Evolutionary conservation across 2,113 vertebrate genomes (phyloP).

Genomic region (Onychostoma macrolepis): DNA sequence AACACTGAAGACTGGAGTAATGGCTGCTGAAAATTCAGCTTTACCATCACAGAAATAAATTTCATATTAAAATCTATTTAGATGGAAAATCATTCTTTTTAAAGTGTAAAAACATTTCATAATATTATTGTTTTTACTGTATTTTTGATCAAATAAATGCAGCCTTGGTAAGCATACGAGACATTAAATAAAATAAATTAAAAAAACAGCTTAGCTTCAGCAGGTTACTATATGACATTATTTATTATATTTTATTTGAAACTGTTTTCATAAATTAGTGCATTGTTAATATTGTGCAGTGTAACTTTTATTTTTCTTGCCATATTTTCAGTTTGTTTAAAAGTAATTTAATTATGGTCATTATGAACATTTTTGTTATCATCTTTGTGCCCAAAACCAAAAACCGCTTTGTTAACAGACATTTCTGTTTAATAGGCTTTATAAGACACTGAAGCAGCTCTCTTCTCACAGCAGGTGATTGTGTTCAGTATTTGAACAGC

Average conservation of each 20-base stretch:
- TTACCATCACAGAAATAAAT: too few relatives aligned
- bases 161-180: too few relatives aligned
- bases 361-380: not conserved
- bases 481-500: constrained; percentile 36
- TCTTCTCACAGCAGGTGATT: constrained; percentile 29
- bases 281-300: not conserved
- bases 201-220: too few relatives aligned
- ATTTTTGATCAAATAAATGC: too few relatives aligned
- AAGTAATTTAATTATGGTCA: not conserved
- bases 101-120: too few relatives aligned
- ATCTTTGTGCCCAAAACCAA: constrained; percentile 27
- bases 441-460: not conserved
- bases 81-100: too few relatives aligned
- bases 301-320: not conserved
- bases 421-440: not conserved
- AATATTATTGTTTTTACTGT: too few relatives aligned
- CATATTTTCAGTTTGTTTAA: not conserved
- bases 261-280: not conserved
- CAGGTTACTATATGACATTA: too few relatives aligned
- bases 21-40: too few relatives aligned
- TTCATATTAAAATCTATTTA: too few relatives aligned
- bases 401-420: not conserved
- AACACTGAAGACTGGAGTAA: too few relatives aligned
- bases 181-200: too few relatives aligned
- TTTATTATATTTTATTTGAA: not conserved